Conservation (phyloP, 2,113 vertebrate species). For the Xenus cinereus region DNA sequence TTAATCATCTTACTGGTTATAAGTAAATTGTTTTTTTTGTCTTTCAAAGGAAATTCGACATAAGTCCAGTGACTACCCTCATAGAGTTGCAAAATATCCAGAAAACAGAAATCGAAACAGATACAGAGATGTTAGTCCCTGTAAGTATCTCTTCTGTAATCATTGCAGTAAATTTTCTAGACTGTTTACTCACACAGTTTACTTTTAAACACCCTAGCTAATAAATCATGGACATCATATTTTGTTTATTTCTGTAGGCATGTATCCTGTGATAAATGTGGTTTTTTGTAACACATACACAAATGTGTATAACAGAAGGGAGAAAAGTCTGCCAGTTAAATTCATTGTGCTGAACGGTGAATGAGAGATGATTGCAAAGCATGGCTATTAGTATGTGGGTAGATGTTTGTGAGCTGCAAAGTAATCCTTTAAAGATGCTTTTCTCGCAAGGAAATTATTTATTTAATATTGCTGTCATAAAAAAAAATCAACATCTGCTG, state of each 20-base stretch:
- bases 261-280: not conserved
- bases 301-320: not conserved
- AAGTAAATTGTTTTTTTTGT: slow-evolving; percentile 62
- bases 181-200: not conserved
- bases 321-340: not conserved
- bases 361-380: not conserved
- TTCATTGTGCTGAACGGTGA: not conserved
- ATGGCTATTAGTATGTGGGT: not conserved
- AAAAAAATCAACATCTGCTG: not conserved
- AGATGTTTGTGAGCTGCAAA: not conserved
- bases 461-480: not conserved
- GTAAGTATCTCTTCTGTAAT: slow-evolving; percentile 80
- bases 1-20: not conserved
- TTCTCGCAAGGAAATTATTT: not conserved
- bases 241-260: not conserved
- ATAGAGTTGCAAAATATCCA: slow-evolving; percentile 91
- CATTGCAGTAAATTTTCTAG: not conserved
- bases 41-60: slow-evolving; percentile 91
- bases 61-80: slow-evolving; percentile 89
- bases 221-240: not conserved
- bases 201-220: not conserved
- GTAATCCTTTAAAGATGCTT: not conserved
- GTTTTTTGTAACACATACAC: fast-evolving
- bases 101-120: slow-evolving; percentile 94
- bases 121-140: slow-evolving; percentile 98